phyloP scores from a whole-genome alignment of 1,140 invertebrate species.

The Laupala kohalensis region DNA sequence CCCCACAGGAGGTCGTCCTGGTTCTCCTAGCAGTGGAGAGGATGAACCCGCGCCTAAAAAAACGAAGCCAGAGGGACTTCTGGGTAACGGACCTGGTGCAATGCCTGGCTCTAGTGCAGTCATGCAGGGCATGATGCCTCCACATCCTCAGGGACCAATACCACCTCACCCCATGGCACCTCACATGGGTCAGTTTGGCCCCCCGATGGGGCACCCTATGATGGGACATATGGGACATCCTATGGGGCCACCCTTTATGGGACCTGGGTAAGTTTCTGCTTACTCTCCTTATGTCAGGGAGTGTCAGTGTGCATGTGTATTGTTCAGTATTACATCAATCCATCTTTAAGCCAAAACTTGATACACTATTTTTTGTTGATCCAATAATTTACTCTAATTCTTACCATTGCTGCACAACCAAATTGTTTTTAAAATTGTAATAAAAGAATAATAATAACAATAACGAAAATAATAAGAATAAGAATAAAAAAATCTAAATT shows the following conservation, averaged over 20 bases:
- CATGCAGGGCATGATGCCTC: conserved; percentile 40
- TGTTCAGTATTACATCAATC: too few species aligned
- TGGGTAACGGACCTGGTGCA: conserved; percentile 33
- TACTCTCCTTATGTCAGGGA: not conserved
- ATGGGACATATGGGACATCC: conserved; percentile 49
- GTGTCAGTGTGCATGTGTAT: not conserved
- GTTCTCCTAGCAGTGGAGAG: conserved; percentile 50
- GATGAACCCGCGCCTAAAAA: conserved; percentile 57
- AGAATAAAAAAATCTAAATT: too few species aligned
- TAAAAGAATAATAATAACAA: too few species aligned
- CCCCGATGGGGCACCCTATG: conserved; percentile 44
- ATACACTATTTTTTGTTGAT: too few species aligned
- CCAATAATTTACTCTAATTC: too few species aligned
- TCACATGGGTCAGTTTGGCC: conserved; percentile 40
- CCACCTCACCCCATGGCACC: conserved; percentile 33
- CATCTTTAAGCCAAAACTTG: too few species aligned
- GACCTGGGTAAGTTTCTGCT: conserved; percentile 38
- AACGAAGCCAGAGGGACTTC: conserved; percentile 44
- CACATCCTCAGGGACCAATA: conserved; percentile 28
- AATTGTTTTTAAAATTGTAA: too few species aligned
- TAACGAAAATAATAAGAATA: too few species aligned
- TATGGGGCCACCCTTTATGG: conserved; percentile 55
- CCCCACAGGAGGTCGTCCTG: conserved; percentile 27
- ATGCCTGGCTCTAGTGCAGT: conserved; percentile 30
- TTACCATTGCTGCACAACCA: too few species aligned